A percentile compares a stretch with the other conserved stretches of the same genome.
phyloP scores from a whole-genome alignment of 1,140 invertebrate genomes.

The Trichonephila clavipes region DNA sequence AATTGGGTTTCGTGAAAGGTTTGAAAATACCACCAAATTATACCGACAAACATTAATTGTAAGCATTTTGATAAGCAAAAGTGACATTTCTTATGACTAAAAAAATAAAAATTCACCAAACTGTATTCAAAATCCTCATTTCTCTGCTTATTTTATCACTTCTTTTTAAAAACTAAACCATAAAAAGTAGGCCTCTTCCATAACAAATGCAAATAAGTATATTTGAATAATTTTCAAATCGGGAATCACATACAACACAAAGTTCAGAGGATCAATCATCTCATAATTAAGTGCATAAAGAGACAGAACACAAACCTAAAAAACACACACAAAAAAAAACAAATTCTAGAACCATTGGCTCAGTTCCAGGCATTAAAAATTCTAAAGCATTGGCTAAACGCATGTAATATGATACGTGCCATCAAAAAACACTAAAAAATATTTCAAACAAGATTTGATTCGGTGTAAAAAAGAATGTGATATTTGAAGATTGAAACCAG shows the following conservation, averaged over 20 bases:
- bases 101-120: not conserved
- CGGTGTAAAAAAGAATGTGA: not conserved
- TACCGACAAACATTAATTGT: no score
- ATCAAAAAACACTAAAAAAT: not conserved
- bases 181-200: not conserved
- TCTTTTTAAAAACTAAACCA: not conserved
- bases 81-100: no score
- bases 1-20: no score
- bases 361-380: not conserved
- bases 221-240: not conserved
- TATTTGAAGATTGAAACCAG: not conserved
- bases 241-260: not conserved
- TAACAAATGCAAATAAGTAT: not conserved
- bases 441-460: not conserved
- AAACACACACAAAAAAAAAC: no score
- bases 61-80: no score
- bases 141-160: no score
- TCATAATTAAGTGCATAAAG: not conserved
- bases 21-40: no score
- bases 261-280: not conserved
- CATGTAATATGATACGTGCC: not conserved
- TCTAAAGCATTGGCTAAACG: not conserved
- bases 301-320: not conserved
- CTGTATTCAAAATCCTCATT: not conserved
- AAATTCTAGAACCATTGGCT: not conserved